Evolutionary conservation across 2,888 invertebrate species (phyloP), one percentile per base, ranked within the genome.

Genomic region (Temnothorax rugatulus): DNA sequence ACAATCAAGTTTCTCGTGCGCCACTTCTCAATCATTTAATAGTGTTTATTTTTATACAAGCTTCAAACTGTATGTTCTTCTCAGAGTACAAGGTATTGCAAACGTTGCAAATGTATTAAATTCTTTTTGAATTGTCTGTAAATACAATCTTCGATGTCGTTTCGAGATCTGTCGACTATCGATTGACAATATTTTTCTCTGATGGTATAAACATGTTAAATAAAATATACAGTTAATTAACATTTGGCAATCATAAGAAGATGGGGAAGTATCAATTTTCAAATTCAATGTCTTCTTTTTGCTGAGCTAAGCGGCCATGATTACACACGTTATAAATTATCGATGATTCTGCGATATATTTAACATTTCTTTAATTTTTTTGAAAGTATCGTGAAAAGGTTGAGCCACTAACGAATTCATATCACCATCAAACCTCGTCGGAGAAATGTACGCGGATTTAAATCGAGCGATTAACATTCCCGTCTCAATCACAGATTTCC

Each of bases 401-500:
- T 13, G 3, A 41, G 25, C 34, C n/a, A 21, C 9, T 52, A 41
- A 21, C 25, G 38, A 38, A 52, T 5, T 75, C 13, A 38, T 38
- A 21, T 41, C 8, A 38, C 0, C 15, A 34, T 50, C 9, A 44
- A 77, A 69, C 29, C 57, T 11, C 25, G n/a, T 25, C 9, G 29
- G 11, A 25, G 8, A 0, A 57, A 29, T 52, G 29, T 38, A 25
- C 57, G 21, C 18, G 47, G 21, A 1, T 71, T 34, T 44, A n/a
- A 41, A 77, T 5, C 21, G n/a, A 25, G 38, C 4, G 4, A 77
- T 68, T 44, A 77, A 68, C 15, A 71, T 79, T 79, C 29, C 5
- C 15, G 34, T 44, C 34, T n/a, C 47, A 9, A 47, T 71, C 34
- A 7, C 90, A 96, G 96, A 79, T 90, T 94, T 77, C 95, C 96